Evolutionary conservation across 2,888 invertebrate species (phyloP).

Genomic region (Argyra leucocephala): DNA sequence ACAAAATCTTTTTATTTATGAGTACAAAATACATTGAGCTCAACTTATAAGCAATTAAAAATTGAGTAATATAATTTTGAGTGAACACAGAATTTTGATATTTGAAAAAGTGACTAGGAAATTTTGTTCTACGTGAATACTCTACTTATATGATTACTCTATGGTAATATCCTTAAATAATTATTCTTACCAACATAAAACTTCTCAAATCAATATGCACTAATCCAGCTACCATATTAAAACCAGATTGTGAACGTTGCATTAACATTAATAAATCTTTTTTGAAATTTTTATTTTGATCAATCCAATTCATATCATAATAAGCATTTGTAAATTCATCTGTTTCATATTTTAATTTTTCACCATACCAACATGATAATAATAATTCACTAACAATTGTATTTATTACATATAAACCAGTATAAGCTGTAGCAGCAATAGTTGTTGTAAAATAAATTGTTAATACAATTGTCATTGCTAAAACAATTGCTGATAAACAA

Average conservation of each 20-base stretch:
- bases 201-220: neutral
- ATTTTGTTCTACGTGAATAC: no score
- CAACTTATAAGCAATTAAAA: no score
- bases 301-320: neutral
- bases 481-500: neutral
- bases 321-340: neutral
- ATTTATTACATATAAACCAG: neutral
- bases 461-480: neutral
- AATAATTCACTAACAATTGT: neutral
- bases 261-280: slow-evolving; percentile 1
- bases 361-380: neutral
- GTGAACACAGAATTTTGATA: no score
- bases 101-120: no score
- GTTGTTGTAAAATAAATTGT: neutral
- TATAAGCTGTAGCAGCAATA: neutral
- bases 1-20: no score
- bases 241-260: neutral
- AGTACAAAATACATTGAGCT: no score
- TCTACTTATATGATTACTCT: no score
- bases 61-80: no score
- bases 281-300: neutral
- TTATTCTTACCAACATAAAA: neutral
- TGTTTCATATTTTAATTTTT: neutral
- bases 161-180: no score
- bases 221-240: neutral